phyloP scores from a whole-genome alignment of 2,113 vertebrate species.

The Phaetusa simplex region DNA sequence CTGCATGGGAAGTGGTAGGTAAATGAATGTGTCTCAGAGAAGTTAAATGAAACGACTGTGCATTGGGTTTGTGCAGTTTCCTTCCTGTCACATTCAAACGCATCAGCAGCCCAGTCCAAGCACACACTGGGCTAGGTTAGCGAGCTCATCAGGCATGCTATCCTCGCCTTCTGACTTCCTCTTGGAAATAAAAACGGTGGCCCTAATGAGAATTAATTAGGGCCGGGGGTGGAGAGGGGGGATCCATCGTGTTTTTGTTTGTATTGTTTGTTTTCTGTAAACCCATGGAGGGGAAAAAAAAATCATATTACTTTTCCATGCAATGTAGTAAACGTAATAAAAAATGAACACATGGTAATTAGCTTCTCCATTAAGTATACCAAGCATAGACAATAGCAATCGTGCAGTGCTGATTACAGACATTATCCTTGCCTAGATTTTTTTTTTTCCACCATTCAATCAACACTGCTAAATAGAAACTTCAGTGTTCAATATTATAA shows the following conservation, averaged over 20 bases:
- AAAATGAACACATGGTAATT: conserved; percentile 67
- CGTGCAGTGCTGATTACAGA: conserved; percentile 61
- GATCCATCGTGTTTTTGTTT: conserved; percentile 47
- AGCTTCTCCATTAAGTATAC: conserved; percentile 62
- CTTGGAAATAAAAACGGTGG: conserved; percentile 56
- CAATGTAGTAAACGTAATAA: conserved; percentile 58
- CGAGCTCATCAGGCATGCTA: conserved; percentile 54
- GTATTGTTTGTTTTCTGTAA: conserved; percentile 64
- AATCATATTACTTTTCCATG: conserved; percentile 54
- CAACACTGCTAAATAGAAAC: conserved; percentile 68
- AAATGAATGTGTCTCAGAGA: conserved; percentile 49
- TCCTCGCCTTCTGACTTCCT: conserved; percentile 52
- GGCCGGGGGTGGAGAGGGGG: background rate
- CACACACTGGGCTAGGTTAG: conserved; percentile 50
- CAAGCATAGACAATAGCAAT: conserved; percentile 64
- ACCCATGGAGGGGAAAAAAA: conserved; percentile 25
- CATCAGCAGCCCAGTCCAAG: conserved; percentile 36
- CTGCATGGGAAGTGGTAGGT: conserved; percentile 48
- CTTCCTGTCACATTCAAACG: conserved; percentile 64
- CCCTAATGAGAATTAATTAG: conserved; percentile 66
- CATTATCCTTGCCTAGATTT: conserved; percentile 59
- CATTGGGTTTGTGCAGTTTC: conserved; percentile 42
- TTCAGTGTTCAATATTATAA: conserved; percentile 69
- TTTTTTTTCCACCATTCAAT: conserved; percentile 60
- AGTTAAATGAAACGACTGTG: conserved; percentile 52